phyloP scores from a whole-genome alignment of 2,888 invertebrate species.

The Drosophila suboccidentalis region DNA sequence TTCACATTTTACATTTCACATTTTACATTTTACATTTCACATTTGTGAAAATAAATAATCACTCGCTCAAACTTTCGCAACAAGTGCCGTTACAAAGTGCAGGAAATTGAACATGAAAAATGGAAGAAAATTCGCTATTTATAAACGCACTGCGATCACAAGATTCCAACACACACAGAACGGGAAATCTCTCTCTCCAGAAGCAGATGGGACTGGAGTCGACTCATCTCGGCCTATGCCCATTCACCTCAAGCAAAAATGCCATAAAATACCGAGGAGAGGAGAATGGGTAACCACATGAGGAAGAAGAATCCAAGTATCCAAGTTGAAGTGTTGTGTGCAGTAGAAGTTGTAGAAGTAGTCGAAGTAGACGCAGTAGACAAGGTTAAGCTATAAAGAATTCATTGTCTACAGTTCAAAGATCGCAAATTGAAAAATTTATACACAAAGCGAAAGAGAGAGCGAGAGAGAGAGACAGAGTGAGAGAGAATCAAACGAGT shows the following conservation, averaged over 20 bases:
- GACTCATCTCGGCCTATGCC: conserved; percentile 27
- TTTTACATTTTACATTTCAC: conserved; percentile 25
- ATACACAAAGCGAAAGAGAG: conserved; percentile 43
- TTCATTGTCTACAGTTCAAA: conserved; percentile 79
- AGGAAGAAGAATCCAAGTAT: conserved; percentile 28
- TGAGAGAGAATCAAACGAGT: conserved; percentile 41
- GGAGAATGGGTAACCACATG: conserved; percentile 31
- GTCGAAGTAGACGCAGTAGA: conserved; percentile 52
- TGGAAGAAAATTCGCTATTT: conserved; percentile 59
- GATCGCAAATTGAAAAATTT: conserved; percentile 81
- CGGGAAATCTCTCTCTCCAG: conserved; percentile 16
- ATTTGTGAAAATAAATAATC: conserved; percentile 27
- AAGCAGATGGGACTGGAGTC: conserved; percentile 34
- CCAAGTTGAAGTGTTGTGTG: conserved; percentile 18
- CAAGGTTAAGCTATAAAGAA: conserved; percentile 81
- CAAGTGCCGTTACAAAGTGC: conserved; percentile 55
- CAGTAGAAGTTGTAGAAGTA: conserved; percentile 13
- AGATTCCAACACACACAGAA: conserved; percentile 14
- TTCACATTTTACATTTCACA: conserved; percentile 18
- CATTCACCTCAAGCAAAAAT: conserved; percentile 54
- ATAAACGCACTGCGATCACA: conserved; percentile 58
- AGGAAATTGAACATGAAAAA: conserved; percentile 59
- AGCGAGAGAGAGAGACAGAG: conserved; percentile 4
- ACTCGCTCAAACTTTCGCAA: conserved; percentile 39
- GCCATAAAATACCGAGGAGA: conserved; percentile 23